These are phyloP conservation scores for Brachyhypopomus gauderio DNA, from an alignment of 2,113 vertebrate species.

Conservation along the genomic window DNA sequence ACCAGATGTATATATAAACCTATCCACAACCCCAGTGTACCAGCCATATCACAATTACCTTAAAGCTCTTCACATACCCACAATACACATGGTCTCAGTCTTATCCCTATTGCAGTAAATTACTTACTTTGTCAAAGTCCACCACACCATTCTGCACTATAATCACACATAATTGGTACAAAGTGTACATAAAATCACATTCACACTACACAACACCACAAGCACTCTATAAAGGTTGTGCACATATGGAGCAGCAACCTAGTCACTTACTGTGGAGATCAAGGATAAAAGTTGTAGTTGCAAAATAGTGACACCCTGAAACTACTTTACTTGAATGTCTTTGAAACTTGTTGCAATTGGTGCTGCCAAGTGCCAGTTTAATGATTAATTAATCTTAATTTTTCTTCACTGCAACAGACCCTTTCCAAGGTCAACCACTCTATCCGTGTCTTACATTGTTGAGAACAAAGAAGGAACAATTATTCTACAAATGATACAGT, in stretches of 20 bases:
- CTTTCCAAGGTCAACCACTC: too few relatives aligned
- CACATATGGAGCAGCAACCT: neutral
- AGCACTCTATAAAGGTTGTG: neutral
- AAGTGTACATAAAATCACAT: conserved; percentile 6
- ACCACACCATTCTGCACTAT: neutral
- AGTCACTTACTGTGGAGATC: neutral
- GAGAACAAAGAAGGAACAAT: too few relatives aligned
- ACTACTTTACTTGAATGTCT: neutral
- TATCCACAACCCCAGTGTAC: neutral
- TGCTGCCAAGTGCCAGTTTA: too few relatives aligned
- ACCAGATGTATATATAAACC: neutral
- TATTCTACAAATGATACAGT: too few relatives aligned
- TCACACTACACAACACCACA: neutral
- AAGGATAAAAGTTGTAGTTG: neutral
- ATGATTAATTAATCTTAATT: too few relatives aligned
- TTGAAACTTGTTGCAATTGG: too few relatives aligned
- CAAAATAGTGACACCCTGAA: neutral
- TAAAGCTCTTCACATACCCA: conserved; percentile 11
- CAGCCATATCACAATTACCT: neutral
- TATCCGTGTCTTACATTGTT: too few relatives aligned
- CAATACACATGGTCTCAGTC: neutral
- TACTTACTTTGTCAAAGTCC: neutral
- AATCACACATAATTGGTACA: neutral
- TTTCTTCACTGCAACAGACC: too few relatives aligned
- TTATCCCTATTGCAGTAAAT: neutral